A percentile compares a stretch with the other conserved stretches of the same genome.
These are phyloP conservation scores for Acanthisitta chloris DNA, from an alignment of 2,113 vertebrate genomes.

Conservation along the genomic window DNA sequence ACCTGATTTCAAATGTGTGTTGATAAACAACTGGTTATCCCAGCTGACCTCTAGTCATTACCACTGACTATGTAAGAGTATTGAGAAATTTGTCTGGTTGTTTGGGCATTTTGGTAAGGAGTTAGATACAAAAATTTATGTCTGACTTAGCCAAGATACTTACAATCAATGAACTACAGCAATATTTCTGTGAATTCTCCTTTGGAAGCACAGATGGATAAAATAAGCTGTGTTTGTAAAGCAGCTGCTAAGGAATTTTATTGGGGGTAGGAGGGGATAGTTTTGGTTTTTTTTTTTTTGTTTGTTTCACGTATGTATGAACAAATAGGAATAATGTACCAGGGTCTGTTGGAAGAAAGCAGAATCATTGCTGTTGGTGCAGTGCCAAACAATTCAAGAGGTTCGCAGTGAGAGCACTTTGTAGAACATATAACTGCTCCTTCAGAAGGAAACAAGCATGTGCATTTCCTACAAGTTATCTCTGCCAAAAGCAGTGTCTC, in stretches of 20 bases:
- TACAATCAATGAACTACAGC: background rate
- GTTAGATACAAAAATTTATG: background rate
- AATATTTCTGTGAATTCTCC: background rate
- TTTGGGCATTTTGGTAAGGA: background rate
- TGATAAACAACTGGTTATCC: background rate
- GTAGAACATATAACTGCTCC: background rate
- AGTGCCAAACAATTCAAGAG: background rate
- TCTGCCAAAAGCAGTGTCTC: background rate
- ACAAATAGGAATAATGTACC: background rate
- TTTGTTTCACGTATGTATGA: background rate
- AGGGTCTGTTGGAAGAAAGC: background rate
- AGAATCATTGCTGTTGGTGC: background rate
- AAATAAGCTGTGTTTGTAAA: background rate
- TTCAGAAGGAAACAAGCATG: background rate
- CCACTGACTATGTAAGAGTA: too few relatives aligned
- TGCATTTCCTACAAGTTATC: background rate
- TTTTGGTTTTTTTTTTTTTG: background rate
- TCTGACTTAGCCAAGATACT: background rate
- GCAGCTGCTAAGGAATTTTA: background rate
- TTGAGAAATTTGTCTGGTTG: background rate
- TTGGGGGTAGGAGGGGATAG: accelerated
- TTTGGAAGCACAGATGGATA: background rate
- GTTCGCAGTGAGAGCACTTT: background rate
- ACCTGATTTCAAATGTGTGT: background rate
- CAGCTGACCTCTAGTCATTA: background rate